Conservation (phyloP, 37 sponge, comb jelly and placozoan species). For the Diacarnus erythraeanus region DNA sequence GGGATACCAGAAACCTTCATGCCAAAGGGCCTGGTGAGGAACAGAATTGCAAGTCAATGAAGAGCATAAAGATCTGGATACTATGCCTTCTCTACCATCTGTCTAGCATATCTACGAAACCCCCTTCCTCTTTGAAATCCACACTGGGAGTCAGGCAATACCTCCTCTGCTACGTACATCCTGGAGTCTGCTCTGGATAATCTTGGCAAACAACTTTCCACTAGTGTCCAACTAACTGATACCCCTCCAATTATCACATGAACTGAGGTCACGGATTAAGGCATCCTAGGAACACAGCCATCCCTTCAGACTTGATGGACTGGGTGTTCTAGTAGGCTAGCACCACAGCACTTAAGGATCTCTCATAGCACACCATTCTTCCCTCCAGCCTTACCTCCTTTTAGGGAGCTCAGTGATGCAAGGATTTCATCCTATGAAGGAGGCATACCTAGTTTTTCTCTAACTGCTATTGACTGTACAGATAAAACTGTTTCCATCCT, state of each 20-base stretch:
- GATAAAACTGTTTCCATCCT: slow-evolving; percentile 6
- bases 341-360: slow-evolving; percentile 33
- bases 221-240: slow-evolving; percentile 33
- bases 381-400: slow-evolving; percentile 43
- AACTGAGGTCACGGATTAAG: slow-evolving; percentile 19
- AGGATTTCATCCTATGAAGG: slow-evolving; percentile 36
- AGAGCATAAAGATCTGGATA: slow-evolving; percentile 22
- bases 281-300: slow-evolving; percentile 32
- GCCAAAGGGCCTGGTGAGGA: slow-evolving; percentile 32
- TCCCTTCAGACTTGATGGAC: slow-evolving; percentile 32
- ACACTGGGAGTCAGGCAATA: slow-evolving; percentile 45
- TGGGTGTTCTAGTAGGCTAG: slow-evolving; percentile 1
- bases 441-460: slow-evolving; percentile 18
- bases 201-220: slow-evolving; percentile 41
- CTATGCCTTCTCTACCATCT: slow-evolving; percentile 19
- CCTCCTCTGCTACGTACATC: neutral
- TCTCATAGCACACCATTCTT: slow-evolving; percentile 34
- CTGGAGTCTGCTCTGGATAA: slow-evolving; percentile 35
- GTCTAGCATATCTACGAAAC: slow-evolving; percentile 15
- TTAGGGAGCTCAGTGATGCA: slow-evolving; percentile 24
- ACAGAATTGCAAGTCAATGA: slow-evolving; percentile 34
- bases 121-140: slow-evolving; percentile 15
- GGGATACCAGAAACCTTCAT: slow-evolving; percentile 29
- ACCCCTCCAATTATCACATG: slow-evolving; percentile 50
- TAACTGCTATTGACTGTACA: slow-evolving; percentile 9